phyloP scores from a whole-genome alignment of 2,797 vertebrate species.

The Sebastes oblongus region DNA sequence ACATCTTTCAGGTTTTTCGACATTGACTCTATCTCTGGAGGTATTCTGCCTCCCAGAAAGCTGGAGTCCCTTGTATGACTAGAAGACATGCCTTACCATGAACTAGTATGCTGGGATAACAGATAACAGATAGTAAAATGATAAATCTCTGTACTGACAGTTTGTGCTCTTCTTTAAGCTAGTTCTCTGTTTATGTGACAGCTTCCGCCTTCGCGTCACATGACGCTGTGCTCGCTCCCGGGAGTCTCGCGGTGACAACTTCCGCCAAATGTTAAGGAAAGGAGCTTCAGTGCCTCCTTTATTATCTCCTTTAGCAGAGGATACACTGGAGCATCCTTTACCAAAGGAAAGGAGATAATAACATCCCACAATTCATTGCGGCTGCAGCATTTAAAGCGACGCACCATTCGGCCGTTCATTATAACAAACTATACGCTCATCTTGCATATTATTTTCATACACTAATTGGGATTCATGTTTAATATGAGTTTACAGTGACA shows the following conservation, averaged over 20 bases:
- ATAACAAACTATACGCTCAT: no score
- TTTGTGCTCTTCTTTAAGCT: neutral
- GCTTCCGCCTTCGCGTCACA: conserved; percentile 67
- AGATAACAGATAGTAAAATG: neutral
- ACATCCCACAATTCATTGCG: no score
- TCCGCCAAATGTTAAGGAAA: no score
- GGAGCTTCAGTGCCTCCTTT: no score
- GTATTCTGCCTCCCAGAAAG: conserved; percentile 81
- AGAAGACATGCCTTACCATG: conserved; percentile 58
- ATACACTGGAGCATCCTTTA: no score
- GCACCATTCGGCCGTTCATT: no score
- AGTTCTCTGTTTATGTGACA: conserved; percentile 11
- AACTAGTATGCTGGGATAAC: neutral
- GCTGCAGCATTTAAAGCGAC: fast-evolving
- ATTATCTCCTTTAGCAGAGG: no score
- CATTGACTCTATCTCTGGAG: conserved; percentile 85
- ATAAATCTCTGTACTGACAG: neutral
- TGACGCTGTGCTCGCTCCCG: conserved; percentile 11
- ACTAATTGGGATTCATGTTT: no score
- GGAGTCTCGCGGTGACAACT: conserved; percentile 44
- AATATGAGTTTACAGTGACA: fast-evolving
- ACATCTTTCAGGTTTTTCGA: conserved; percentile 81
- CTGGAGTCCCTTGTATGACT: conserved; percentile 59
- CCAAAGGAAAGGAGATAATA: no score
- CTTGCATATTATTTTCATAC: no score